Base-by-base conservation (phyloP, 2,888 invertebrate species). In the Megamerina dolium region DNA sequence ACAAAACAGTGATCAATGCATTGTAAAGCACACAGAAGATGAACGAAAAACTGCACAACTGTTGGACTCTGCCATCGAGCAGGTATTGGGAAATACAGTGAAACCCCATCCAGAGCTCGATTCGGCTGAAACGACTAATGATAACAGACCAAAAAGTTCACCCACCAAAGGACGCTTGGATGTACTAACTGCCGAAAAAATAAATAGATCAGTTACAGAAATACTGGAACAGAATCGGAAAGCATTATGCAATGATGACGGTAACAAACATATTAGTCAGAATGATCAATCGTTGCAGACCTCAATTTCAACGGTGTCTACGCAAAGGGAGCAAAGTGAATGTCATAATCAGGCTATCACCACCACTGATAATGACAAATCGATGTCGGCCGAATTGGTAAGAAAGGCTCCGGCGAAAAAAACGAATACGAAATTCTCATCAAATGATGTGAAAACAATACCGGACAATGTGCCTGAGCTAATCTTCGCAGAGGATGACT, bases 391-490 rank as follows among this genome's bases (percentile, higher is more conserved):
- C 20, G 32, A 23, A 21, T 14, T 3, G 20, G 14, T 10, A 16
- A 32, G 10, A 32, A 29, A 29, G 3, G 13, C 13, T 26, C 27
- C 13, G 19, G 18, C 13, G 13, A 23, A 39, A 39, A 9, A 16
- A 16, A 16, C 14, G 4, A 31, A 31, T 14, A 31, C 13, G 14
- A n/a, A n/a, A n/a, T n/a, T n/a, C n/a, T n/a, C 23, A n/a, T 38
- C 31, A 27, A 19, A 26, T 2, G 39, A 39, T 19, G 37, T 44
- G 3, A 44, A 44, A 29, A 31, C 23, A 12, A 38, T 44, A 32
- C 39, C 43, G 12, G 43, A 38, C 21, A 44, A 44, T 35, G 43
- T 44, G 5, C 43, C 43, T 1, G 43, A 44, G 13, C 34, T 35
- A 4, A 20, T 44, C 12, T 44, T 44, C 30, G 43, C 43, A 5